Evolutionary conservation across 2,113 vertebrate genomes (phyloP), one percentile per base, ranked within the genome.

Genomic region (Mormyrus lacerda): DNA sequence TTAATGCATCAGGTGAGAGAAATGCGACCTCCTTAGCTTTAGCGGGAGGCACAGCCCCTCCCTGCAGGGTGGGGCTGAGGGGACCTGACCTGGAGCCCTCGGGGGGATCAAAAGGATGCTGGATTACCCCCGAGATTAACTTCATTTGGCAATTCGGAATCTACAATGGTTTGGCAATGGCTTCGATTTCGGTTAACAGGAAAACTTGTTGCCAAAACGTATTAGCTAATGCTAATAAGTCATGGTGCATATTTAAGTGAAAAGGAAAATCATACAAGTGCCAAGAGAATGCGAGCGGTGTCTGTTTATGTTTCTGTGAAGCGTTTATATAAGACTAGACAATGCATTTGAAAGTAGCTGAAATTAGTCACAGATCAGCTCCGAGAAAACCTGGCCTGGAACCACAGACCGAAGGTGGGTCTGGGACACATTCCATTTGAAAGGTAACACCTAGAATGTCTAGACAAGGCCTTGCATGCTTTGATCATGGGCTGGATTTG

Each of bases 291-390:
- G 35, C 15, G 19, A 15, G 17, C 35, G 0, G 35, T 39, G 35
- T 76, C 31, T 79, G 35, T 42, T 69, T 69, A 13, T 76, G 73
- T 76, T 76, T 42, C 42, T 42, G 11, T 31, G 10, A 17, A 76
- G 31, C 6, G 83, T 11, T 45, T 47, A 50, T 94, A 95, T 95
- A 94, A 94, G 73, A 87, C 95, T 93, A 93, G 94, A 92, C 93
- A 94, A 94, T 93, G 93, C 19, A 79, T 79, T 79, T 39, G 31
- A 79, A 79, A 19, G 13, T 1, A 11, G 93, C 93, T 95, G 91
- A 97, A 97, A 97, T 97, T 94, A 97, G 96, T 97, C 94, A 96
- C 96, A 96, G 96, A 95, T 92, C 94, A 93, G 92, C 92, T 91
- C 94, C 93, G 95, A 94, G 93, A 95, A 94, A 95, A 95, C 92